phyloP scores from a whole-genome alignment of 92 coral and sea anemone genomes.

The Galaxea fascicularis region DNA sequence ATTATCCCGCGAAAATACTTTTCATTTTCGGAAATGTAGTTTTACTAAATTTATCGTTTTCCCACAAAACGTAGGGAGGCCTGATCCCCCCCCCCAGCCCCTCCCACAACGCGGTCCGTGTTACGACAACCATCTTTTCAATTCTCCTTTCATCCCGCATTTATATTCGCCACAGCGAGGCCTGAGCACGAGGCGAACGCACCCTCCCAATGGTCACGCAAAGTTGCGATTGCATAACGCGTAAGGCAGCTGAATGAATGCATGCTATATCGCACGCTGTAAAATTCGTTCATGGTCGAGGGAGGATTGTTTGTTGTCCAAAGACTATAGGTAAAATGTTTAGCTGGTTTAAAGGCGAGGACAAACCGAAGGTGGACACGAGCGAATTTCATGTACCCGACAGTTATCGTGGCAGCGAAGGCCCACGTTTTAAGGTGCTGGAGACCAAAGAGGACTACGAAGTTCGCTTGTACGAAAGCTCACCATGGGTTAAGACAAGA shows the following conservation, averaged over 20 bases:
- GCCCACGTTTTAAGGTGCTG: slow-evolving; percentile 69
- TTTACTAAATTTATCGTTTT: too few species aligned
- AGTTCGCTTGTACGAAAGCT: slow-evolving; percentile 59
- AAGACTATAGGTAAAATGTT: slow-evolving; percentile 33
- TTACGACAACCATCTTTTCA: too few species aligned
- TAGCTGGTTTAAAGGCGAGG: slow-evolving; percentile 70
- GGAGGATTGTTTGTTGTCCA: neutral
- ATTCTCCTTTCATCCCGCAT: too few species aligned
- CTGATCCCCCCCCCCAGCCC: neutral
- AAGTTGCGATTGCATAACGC: neutral
- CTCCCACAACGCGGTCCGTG: neutral
- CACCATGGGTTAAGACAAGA: slow-evolving; percentile 59
- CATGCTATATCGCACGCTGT: neutral
- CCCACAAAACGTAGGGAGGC: neutral
- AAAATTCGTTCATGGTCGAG: neutral
- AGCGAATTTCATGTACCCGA: slow-evolving; percentile 74
- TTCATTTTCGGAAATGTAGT: too few species aligned
- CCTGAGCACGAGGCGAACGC: neutral
- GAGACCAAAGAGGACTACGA: slow-evolving; percentile 68
- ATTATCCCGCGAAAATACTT: too few species aligned
- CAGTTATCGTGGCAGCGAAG: slow-evolving; percentile 67
- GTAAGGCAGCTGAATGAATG: neutral
- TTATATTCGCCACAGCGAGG: too few species aligned
- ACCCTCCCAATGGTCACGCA: slow-evolving; percentile 8
- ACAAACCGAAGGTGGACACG: slow-evolving; percentile 68